phyloP scores from a whole-genome alignment of 2,888 invertebrate genomes.

The Standfussiana lucernea region DNA sequence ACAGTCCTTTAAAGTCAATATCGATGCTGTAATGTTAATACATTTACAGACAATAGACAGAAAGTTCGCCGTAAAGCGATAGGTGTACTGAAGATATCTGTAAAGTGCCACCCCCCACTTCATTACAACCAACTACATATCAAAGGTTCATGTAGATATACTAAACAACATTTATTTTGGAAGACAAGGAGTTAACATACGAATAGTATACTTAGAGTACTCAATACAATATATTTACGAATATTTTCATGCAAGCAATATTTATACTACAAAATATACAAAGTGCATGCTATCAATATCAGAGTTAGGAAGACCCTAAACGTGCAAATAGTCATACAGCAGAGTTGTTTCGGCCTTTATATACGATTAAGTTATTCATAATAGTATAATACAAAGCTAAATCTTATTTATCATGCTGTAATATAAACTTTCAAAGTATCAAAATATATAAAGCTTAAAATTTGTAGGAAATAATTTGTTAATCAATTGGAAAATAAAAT shows the following conservation, averaged over 20 bases:
- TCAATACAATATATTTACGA: slow-evolving; percentile 72
- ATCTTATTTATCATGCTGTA: slow-evolving; percentile 76
- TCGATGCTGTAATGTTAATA: slow-evolving; percentile 57
- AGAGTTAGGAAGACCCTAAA: slow-evolving; percentile 67
- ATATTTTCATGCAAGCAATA: slow-evolving; percentile 89
- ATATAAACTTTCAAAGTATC: slow-evolving; percentile 63
- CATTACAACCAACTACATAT: slow-evolving; percentile 78
- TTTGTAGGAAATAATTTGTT: slow-evolving; percentile 56
- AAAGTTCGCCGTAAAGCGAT: slow-evolving; percentile 68
- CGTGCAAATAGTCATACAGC: slow-evolving; percentile 78
- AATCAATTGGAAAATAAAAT: slow-evolving; percentile 51
- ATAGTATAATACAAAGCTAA: slow-evolving; percentile 72
- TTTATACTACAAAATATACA: slow-evolving; percentile 82
- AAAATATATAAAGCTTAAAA: slow-evolving; percentile 72
- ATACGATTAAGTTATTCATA: slow-evolving; percentile 63
- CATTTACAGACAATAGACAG: slow-evolving; percentile 62
- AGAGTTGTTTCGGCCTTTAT: slow-evolving; percentile 75
- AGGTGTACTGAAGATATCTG: slow-evolving; percentile 71
- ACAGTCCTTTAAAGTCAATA: slow-evolving; percentile 66
- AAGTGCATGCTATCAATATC: slow-evolving; percentile 83
- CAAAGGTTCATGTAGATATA: slow-evolving; percentile 79
- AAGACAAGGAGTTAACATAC: slow-evolving; percentile 85
- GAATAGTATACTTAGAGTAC: slow-evolving; percentile 76
- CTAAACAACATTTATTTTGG: slow-evolving; percentile 90
- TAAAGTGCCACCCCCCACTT: slow-evolving; percentile 77